Percentiles rank a stretch among this genome's conserved stretches.
Conservation (phyloP, 2,888 invertebrate genomes). For the Carterocephalus palaemon region DNA sequence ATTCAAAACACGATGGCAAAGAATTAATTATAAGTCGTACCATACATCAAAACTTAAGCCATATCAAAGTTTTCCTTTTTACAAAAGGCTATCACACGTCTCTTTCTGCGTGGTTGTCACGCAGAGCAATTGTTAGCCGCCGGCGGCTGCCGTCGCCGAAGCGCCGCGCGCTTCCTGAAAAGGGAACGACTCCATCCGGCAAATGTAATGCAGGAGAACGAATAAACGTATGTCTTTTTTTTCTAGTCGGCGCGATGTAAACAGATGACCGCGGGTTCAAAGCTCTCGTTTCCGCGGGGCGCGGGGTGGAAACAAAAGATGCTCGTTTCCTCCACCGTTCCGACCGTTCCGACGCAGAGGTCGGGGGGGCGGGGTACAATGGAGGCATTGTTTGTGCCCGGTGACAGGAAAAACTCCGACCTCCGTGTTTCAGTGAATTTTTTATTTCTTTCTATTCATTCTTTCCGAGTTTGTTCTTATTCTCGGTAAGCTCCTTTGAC, state of each 20-base stretch:
- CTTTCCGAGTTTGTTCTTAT: slow-evolving; percentile 52
- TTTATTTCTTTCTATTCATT: slow-evolving; percentile 67
- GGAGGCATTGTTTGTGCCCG: slow-evolving; percentile 76
- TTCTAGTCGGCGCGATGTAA: slow-evolving; percentile 64
- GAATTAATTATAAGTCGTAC: too few relatives aligned
- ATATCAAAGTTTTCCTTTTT: too few relatives aligned
- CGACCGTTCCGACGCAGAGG: slow-evolving; percentile 42
- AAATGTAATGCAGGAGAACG: slow-evolving; percentile 38
- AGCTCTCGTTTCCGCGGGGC: slow-evolving; percentile 64
- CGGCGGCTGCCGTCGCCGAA: too few relatives aligned
- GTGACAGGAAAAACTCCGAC: slow-evolving; percentile 79
- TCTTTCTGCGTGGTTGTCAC: background rate
- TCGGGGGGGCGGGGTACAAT: slow-evolving; percentile 55
- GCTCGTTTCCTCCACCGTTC: slow-evolving; percentile 72
- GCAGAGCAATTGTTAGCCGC: slow-evolving; percentile 3
- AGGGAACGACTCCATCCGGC: slow-evolving; percentile 22
- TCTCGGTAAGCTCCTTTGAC: slow-evolving; percentile 66
- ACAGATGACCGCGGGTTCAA: slow-evolving; percentile 74
- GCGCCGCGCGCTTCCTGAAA: slow-evolving; percentile 3
- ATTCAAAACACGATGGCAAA: too few relatives aligned
- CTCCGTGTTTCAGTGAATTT: slow-evolving; percentile 77
- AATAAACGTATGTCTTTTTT: slow-evolving; percentile 58
- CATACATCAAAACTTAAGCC: too few relatives aligned
- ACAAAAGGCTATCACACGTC: slow-evolving; percentile 1
- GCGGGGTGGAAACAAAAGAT: slow-evolving; percentile 72